Percentiles rank a stretch among this genome's conserved stretches.
Conservation (phyloP, 2,888 invertebrate genomes). For the Cynaeus angustus region DNA sequence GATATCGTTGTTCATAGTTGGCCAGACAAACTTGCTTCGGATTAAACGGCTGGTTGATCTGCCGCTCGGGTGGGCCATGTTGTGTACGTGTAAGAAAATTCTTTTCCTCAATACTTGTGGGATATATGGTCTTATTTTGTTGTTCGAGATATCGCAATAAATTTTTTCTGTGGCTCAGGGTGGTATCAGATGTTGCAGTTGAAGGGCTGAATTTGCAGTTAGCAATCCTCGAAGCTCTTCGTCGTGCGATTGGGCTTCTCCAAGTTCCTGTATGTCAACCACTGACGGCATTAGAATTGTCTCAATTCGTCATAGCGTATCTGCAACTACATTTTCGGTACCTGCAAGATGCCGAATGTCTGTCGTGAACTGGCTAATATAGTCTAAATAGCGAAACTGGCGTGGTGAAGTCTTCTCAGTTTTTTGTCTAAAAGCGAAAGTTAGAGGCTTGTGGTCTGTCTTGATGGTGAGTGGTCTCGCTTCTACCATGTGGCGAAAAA, state of each 20-base stretch:
- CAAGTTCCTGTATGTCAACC: not conserved
- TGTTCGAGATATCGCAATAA: too few relatives aligned
- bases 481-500: conserved; percentile 17
- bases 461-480: not conserved
- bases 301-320: not conserved
- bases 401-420: conserved; percentile 1
- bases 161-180: too few relatives aligned
- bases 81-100: not conserved
- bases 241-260: not conserved
- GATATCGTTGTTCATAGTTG: not conserved
- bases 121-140: too few relatives aligned
- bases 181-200: too few relatives aligned
- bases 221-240: too few relatives aligned
- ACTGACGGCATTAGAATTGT: not conserved
- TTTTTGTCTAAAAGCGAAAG: conserved; percentile 9
- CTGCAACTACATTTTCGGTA: not conserved
- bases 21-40: not conserved
- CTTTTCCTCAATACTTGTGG: too few relatives aligned
- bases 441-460: conserved; percentile 19
- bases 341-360: not conserved
- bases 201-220: too few relatives aligned
- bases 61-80: not conserved
- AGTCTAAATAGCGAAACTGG: not conserved
- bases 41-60: not conserved
- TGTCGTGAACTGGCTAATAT: conserved; percentile 2